Conservation (phyloP, 2,888 invertebrate genomes). For the Opisthograptis luteolata region DNA sequence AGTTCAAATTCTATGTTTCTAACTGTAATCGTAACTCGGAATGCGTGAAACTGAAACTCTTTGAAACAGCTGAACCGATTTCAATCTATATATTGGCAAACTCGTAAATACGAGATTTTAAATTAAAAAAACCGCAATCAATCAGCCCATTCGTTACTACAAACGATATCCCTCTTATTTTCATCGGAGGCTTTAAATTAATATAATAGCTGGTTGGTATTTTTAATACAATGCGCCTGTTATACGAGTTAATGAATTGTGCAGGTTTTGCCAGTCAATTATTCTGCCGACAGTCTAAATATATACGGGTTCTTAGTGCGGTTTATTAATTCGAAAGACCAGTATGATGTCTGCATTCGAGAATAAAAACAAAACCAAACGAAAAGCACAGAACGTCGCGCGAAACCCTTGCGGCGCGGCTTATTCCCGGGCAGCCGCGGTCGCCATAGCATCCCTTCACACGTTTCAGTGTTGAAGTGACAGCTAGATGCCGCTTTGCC, state of each 20-base stretch:
- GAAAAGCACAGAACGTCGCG: background rate
- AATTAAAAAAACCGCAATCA: no score
- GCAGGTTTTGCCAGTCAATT: background rate
- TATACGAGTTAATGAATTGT: background rate
- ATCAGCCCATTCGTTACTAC: no score
- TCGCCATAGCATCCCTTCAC: conserved; percentile 23
- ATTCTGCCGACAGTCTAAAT: background rate
- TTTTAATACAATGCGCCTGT: background rate
- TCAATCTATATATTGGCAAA: no score
- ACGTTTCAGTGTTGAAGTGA: conserved; percentile 47
- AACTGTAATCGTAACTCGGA: no score
- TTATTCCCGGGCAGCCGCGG: conserved; percentile 16
- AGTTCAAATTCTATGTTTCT: no score
- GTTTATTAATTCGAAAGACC: conserved; percentile 22
- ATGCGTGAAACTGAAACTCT: no score
- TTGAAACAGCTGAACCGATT: no score
- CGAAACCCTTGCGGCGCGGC: conserved; percentile 1
- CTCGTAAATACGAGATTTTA: no score
- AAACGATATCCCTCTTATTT: no score
- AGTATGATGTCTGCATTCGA: conserved; percentile 11
- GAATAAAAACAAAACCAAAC: conserved; percentile 8
- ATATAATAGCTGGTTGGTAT: no score
- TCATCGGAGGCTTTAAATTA: no score
- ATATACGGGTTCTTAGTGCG: conserved; percentile 2
- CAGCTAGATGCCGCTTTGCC: conserved; percentile 35